Percentiles rank a stretch among this genome's conserved stretches.
Evolutionary conservation across 2,113 vertebrate species (phyloP).

Genomic region (Rhinichthys klamathensis): DNA sequence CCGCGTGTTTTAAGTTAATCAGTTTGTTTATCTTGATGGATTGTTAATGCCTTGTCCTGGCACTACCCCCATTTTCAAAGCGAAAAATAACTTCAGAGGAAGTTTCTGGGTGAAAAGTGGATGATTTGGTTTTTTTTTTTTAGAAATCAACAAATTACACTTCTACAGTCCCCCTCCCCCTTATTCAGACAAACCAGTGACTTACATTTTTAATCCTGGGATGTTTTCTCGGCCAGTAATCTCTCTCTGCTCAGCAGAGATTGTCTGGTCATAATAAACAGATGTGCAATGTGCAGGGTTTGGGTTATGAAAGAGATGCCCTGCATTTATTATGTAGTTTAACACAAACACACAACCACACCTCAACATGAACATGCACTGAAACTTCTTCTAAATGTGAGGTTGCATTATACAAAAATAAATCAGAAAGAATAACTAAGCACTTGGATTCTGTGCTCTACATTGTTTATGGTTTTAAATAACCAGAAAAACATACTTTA

Average conservation of each 20-base stretch:
- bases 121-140: too few relatives aligned
- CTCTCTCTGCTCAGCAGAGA: conserved; percentile 7
- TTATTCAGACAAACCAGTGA: background rate
- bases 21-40: background rate
- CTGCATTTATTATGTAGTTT: background rate
- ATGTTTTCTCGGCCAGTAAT: background rate
- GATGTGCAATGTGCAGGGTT: conserved; percentile 17
- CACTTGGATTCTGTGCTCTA: background rate
- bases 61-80: background rate
- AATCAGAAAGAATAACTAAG: background rate
- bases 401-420: background rate
- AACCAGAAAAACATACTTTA: background rate
- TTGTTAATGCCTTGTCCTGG: background rate
- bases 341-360: background rate
- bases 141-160: background rate
- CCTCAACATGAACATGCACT: background rate
- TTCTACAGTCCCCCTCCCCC: background rate
- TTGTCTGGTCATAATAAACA: conserved; percentile 22
- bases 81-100: background rate
- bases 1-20: conserved; percentile 16
- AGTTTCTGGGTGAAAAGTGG: background rate
- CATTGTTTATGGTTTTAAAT: background rate
- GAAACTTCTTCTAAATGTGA: background rate
- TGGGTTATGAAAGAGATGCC: conserved; percentile 29
- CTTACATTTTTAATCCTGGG: conserved; percentile 2